Evolutionary conservation across 1,140 invertebrate species (phyloP).

Genomic region (Condylostylus longicornis): DNA sequence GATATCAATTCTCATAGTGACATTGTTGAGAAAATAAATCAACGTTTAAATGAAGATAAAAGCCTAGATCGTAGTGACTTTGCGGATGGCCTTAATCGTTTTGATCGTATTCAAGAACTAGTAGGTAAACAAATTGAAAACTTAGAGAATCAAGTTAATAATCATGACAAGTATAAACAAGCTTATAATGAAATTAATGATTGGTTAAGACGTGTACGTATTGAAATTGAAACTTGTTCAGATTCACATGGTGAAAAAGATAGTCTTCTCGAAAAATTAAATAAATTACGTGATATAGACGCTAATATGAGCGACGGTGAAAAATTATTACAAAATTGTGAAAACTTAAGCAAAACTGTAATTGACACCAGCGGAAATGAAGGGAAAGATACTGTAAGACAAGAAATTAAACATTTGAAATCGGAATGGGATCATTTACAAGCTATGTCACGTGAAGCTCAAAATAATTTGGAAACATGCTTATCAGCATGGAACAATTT

Average conservation of each 20-base stretch:
- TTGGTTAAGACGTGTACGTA: conserved; percentile 70
- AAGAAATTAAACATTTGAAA: conserved; percentile 73
- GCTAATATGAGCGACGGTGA: conserved; percentile 53
- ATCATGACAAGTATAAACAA: conserved; percentile 74
- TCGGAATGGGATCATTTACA: conserved; percentile 76
- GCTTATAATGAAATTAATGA: conserved; percentile 68
- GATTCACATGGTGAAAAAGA: conserved; percentile 70
- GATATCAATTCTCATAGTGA: conserved; percentile 64
- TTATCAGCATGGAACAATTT: conserved; percentile 78
- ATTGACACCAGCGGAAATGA: conserved; percentile 68
- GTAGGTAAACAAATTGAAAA: conserved; percentile 50
- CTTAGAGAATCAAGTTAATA: conserved; percentile 66
- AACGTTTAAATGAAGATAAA: conserved; percentile 46
- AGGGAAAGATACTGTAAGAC: conserved; percentile 69
- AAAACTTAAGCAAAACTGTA: conserved; percentile 60
- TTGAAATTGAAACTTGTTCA: conserved; percentile 70
- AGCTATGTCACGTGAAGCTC: conserved; percentile 61
- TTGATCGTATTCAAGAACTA: conserved; percentile 49
- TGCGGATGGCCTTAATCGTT: conserved; percentile 50
- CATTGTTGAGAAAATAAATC: conserved; percentile 53
- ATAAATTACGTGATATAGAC: conserved; percentile 52
- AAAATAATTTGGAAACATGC: conserved; percentile 61
- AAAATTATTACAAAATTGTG: conserved; percentile 52
- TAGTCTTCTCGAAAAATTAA: conserved; percentile 54
- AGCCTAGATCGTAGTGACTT: conserved; percentile 51